Percentiles rank a stretch among this genome's conserved stretches.
These are phyloP conservation scores for Ichneumoninae sp. DNA, from an alignment of 2,888 invertebrate species.

Conservation along the genomic window DNA sequence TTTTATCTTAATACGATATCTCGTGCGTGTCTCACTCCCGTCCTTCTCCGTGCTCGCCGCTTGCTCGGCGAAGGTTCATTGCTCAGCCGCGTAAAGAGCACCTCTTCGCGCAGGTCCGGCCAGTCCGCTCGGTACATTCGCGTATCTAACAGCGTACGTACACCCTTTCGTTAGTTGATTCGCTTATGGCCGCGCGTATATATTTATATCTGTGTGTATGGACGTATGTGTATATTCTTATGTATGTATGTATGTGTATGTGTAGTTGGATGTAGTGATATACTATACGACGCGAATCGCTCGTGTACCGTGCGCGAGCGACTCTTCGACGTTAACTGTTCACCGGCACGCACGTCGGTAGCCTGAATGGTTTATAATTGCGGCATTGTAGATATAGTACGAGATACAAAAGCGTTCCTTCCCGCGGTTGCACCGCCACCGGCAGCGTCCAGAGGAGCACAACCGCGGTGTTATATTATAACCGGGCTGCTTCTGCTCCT, in stretches of 20 bases:
- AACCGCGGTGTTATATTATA: conserved; percentile 38
- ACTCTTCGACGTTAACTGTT: conserved; percentile 75
- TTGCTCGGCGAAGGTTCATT: conserved; percentile 30
- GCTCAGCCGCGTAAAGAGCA: conserved; percentile 33
- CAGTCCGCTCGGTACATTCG: conserved; percentile 42
- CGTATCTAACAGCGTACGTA: not conserved
- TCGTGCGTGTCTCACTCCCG: conserved; percentile 65
- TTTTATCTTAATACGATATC: conserved; percentile 78
- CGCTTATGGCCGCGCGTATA: not conserved
- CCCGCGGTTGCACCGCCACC: conserved; percentile 55
- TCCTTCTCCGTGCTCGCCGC: conserved; percentile 38
- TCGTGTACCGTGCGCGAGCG: conserved; percentile 67
- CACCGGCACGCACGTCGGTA: conserved; percentile 76
- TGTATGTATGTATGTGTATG: not conserved
- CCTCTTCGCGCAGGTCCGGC: conserved; percentile 10
- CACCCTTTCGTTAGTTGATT: conserved; percentile 38
- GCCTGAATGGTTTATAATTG: conserved; percentile 81
- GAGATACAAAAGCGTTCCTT: conserved; percentile 73
- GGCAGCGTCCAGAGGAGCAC: conserved; percentile 48
- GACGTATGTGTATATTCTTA: not conserved
- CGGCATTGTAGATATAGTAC: conserved; percentile 78
- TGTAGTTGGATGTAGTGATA: conserved; percentile 5
- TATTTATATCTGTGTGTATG: not conserved
- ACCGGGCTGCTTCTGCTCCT: not conserved
- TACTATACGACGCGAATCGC: conserved; percentile 50